A percentile compares a stretch with the other conserved stretches of the same genome.
Conservation (phyloP, 1,140 invertebrate species). For the Scaptomyza montana region DNA sequence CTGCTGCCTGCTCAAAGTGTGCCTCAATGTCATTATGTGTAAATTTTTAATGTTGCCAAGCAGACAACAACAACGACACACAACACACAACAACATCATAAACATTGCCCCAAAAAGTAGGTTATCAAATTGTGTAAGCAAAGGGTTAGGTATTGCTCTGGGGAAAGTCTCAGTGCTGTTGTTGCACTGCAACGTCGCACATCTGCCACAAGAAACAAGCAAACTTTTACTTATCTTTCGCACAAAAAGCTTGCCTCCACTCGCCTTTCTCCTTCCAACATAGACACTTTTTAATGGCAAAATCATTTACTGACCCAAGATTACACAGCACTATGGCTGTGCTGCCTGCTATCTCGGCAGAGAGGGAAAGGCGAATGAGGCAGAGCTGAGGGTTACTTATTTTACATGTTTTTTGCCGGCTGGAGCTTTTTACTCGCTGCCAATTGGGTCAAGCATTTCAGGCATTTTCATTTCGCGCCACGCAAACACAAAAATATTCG, state of each 20-base stretch:
- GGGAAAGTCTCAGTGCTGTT: conserved; percentile 16
- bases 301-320: conserved; percentile 59
- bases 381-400: conserved; percentile 37
- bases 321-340: conserved; percentile 27
- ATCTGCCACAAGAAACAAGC: conserved; percentile 46
- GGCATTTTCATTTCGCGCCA: conserved; percentile 79
- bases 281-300: conserved; percentile 49
- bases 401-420: conserved; percentile 59
- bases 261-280: neutral
- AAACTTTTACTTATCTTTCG: conserved; percentile 61
- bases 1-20: conserved; percentile 13
- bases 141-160: conserved; percentile 33
- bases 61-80: conserved; percentile 40
- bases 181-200: conserved; percentile 40
- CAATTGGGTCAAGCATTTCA: conserved; percentile 81
- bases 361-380: neutral
- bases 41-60: conserved; percentile 77
- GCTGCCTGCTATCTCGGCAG: neutral
- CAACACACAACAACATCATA: conserved; percentile 11
- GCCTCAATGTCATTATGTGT: conserved; percentile 62
- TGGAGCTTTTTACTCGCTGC: conserved; percentile 16
- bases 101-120: conserved; percentile 56
- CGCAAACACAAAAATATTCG: conserved; percentile 45
- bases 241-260: neutral
- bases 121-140: conserved; percentile 73